Percentiles rank a stretch among this genome's conserved stretches.
Evolutionary conservation across 2,888 invertebrate species (phyloP).

Genomic region (Hyalella azteca): DNA sequence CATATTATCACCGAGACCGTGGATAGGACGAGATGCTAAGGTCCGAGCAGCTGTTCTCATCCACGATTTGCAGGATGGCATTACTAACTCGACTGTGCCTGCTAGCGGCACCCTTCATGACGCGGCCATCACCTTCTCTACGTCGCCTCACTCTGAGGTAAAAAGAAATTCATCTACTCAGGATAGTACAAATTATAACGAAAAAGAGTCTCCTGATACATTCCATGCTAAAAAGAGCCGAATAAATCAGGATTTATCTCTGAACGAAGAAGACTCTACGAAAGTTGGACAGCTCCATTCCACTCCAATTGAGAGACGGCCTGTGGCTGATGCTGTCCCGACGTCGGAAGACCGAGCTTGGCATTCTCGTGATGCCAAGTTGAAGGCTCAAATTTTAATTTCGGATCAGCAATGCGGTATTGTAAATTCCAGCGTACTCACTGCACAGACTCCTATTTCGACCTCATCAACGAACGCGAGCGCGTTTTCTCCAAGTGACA

Average conservation of each 20-base stretch:
- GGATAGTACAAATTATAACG: too few species aligned
- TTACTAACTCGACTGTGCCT: conserved; percentile 45
- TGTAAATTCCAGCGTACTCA: background rate
- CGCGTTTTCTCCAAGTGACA: background rate
- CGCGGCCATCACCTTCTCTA: background rate
- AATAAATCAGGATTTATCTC: background rate
- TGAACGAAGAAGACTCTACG: background rate
- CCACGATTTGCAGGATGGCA: conserved; percentile 52
- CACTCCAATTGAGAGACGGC: background rate
- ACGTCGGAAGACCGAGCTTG: conserved; percentile 44
- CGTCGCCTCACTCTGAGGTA: background rate
- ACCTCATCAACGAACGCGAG: background rate
- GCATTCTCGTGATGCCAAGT: conserved; percentile 51
- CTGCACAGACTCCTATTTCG: background rate
- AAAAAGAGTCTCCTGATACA: background rate
- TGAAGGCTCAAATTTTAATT: conserved; percentile 51
- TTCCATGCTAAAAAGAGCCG: background rate
- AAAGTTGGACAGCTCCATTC: background rate
- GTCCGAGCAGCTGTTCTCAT: conserved; percentile 53
- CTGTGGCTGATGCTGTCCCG: background rate
- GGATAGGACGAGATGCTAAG: conserved; percentile 54
- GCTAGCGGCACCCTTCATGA: background rate
- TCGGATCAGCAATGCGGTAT: conserved; percentile 44
- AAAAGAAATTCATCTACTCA: too few species aligned
- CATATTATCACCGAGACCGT: conserved; percentile 33